A percentile compares a stretch with the other conserved stretches of the same genome.
Evolutionary conservation across 2,113 vertebrate genomes (phyloP).

Genomic region (Rana temporaria): DNA sequence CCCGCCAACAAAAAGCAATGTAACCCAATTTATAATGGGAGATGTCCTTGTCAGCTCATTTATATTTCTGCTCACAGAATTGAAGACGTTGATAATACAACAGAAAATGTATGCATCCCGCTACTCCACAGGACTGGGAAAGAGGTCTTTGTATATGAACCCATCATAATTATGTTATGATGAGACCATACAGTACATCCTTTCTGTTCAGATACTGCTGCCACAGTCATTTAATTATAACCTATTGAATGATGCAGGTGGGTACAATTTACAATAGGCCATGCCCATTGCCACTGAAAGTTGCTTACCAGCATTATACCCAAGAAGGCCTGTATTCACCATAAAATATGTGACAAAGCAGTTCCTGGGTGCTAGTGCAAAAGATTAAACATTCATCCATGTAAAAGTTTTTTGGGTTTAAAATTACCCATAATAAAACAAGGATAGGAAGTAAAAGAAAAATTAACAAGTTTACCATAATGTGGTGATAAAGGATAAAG

Average conservation of each 20-base stretch:
- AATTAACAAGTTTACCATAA: too few relatives aligned
- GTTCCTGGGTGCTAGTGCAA: too few relatives aligned
- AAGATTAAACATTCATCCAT: too few relatives aligned
- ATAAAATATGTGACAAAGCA: too few relatives aligned
- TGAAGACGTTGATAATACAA: slow-evolving; percentile 35
- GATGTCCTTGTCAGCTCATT: slow-evolving; percentile 39
- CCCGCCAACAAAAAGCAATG: slow-evolving; percentile 33
- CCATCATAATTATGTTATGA: slow-evolving; percentile 27
- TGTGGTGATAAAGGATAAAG: too few relatives aligned
- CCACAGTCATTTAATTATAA: not conserved
- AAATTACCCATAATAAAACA: too few relatives aligned
- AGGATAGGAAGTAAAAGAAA: too few relatives aligned
- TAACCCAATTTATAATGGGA: slow-evolving; percentile 29
- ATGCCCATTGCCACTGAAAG: not conserved
- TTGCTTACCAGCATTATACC: too few relatives aligned
- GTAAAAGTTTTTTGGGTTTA: too few relatives aligned
- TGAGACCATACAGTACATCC: slow-evolving; percentile 5
- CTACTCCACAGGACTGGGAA: not conserved
- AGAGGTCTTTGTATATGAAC: not conserved
- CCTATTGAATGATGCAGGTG: too few relatives aligned
- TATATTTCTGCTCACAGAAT: slow-evolving; percentile 18
- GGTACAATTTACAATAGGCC: not conserved
- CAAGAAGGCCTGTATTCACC: too few relatives aligned
- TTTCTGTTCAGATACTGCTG: not conserved
- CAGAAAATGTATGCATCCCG: slow-evolving; percentile 8